Evolutionary conservation across 2,888 invertebrate species (phyloP), one percentile per base, ranked within the genome.

Genomic region (Morpho helenor): DNA sequence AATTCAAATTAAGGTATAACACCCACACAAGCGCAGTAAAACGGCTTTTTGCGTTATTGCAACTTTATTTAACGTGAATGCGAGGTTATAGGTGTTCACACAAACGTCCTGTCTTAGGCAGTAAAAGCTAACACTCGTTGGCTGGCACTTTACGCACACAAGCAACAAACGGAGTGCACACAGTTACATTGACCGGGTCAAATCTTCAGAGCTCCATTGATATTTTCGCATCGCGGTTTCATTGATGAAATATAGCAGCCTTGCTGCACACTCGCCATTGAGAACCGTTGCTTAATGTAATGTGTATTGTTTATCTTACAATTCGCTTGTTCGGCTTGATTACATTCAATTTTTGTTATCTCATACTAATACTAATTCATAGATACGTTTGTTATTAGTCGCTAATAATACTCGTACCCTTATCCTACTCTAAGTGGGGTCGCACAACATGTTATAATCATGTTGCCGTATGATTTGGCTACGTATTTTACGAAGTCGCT

Each of bases 151-250:
- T 51, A 66, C 63, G 47, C 60, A 68, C 72, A 77, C 78, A 70
- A 57, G 60, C 16, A 69, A 66, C 61, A 16, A 16, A 54, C 63
- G 62, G 47, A 46, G 61, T 74, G 73, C 84, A 78, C 86, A 84
- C 86, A 77, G 59, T 23, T 53, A 56, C 62, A 57, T 42, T 82
- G 85, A 84, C 84, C 86, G 78, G 85, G 84, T 84, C 86, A 82
- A 70, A 73, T 69, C 79, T 83, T 85, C 81, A 79, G 77, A 79
- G 76, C 77, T 80, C 81, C 87, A 89, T 87, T 89, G 87, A 87
- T 85, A 82, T 86, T 87, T 54, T 83, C 74, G 82, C 82, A 76
- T 76, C 79, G 83, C 79, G 73, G 74, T 77, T 82, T 77, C 87
- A 87, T 88, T 87, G 82, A 87, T 81, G 76, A 75, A 76, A 74